Percentiles rank a stretch among this genome's conserved stretches.
Evolutionary conservation across 2,797 vertebrate species (phyloP).

Genomic region (Rhinogobio ventralis): DNA sequence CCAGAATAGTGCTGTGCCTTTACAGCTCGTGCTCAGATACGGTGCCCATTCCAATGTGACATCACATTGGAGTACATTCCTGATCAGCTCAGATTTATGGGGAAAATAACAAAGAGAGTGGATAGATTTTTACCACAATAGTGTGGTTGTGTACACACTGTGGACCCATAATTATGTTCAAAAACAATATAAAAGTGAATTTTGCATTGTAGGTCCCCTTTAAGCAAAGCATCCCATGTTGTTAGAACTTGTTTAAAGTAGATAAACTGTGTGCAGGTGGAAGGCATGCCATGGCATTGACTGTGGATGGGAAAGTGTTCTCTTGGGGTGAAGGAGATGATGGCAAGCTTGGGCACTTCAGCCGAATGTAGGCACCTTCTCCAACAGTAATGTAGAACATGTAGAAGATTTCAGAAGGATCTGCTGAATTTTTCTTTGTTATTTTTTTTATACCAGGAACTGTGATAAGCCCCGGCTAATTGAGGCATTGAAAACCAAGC

Average conservation of each 20-base stretch:
- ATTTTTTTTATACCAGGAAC: conserved; percentile 80
- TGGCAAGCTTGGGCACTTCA: conserved; percentile 98
- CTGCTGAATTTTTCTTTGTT: background rate
- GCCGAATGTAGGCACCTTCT: conserved; percentile 87
- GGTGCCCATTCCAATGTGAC: too few relatives aligned
- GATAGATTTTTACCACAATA: too few relatives aligned
- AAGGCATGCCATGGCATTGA: conserved; percentile 95
- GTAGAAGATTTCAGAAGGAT: background rate
- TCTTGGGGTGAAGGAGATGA: conserved; percentile 99
- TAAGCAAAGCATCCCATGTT: background rate
- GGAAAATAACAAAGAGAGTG: too few relatives aligned
- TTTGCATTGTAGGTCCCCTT: background rate
- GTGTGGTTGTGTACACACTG: too few relatives aligned
- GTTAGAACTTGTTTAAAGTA: background rate
- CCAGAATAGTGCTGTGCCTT: too few relatives aligned
- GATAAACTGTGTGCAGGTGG: conserved; percentile 79
- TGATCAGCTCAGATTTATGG: too few relatives aligned
- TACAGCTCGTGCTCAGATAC: too few relatives aligned
- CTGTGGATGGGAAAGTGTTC: conserved; percentile 97
- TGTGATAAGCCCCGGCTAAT: conserved; percentile 98
- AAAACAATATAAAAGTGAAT: too few relatives aligned
- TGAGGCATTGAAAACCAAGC: conserved; percentile 95
- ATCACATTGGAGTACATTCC: too few relatives aligned
- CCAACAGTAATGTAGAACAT: background rate
- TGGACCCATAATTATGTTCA: too few relatives aligned